phyloP scores from a whole-genome alignment of 35 echinoderm and acorn worm genomes.

The Apostichopus japonicus region DNA sequence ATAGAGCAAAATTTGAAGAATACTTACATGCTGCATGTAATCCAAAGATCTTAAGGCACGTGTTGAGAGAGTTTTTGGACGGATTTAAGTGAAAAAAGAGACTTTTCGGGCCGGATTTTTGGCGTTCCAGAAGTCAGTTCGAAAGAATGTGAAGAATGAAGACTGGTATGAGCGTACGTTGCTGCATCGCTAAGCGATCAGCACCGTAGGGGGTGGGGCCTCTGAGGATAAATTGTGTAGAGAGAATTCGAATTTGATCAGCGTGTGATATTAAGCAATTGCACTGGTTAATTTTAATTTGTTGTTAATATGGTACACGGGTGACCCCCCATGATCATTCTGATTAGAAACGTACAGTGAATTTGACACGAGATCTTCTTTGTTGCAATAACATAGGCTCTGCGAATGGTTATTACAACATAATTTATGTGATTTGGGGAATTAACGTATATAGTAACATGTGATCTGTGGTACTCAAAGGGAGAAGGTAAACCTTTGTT shows the following conservation, averaged over 20 bases:
- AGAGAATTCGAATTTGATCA: constrained; percentile 97
- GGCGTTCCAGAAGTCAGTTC: constrained; percentile 94
- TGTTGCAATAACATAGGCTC: not conserved
- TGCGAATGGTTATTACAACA: not conserved
- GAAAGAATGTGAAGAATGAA: constrained; percentile 99
- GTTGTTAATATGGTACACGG: too few species aligned
- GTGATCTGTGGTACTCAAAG: too few species aligned
- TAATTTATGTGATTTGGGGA: too few species aligned
- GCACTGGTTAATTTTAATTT: too few species aligned
- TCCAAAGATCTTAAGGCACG: constrained; percentile 91
- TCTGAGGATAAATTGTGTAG: constrained; percentile 65
- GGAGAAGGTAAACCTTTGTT: too few species aligned
- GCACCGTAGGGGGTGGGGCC: constrained; percentile 99
- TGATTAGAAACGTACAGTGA: too few species aligned
- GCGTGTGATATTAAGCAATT: not conserved
- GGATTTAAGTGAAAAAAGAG: constrained; percentile 89
- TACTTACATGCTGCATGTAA: constrained; percentile 78
- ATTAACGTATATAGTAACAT: too few species aligned
- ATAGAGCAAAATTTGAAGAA: constrained; percentile 62
- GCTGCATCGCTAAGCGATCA: constrained; percentile 90
- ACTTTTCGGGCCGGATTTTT: constrained; percentile 98
- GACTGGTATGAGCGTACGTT: constrained; percentile 94
- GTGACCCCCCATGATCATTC: too few species aligned
- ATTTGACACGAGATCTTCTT: not conserved
- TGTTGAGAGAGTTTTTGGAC: constrained; percentile 64